Evolutionary conservation across 2,888 invertebrate species (phyloP).

Genomic region (Craniophora ligustri): DNA sequence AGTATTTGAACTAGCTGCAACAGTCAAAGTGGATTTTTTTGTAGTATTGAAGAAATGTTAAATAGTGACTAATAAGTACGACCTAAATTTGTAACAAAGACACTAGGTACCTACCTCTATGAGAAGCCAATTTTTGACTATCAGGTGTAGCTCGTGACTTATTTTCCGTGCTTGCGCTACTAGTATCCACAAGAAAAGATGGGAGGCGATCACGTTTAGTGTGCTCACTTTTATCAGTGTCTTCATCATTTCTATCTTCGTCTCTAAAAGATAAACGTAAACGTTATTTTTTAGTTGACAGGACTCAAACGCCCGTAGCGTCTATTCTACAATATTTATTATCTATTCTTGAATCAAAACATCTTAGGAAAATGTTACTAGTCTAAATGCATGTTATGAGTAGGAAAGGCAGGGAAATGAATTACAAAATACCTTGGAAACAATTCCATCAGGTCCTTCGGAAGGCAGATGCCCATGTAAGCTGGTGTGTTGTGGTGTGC

Average conservation of each 20-base stretch:
- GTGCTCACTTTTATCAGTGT: constrained; percentile 62
- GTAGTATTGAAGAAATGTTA: constrained; percentile 10
- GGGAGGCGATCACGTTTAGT: constrained; percentile 66
- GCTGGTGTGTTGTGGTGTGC: constrained; percentile 57
- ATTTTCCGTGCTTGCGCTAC: constrained; percentile 71
- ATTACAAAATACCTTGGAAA: constrained; percentile 90
- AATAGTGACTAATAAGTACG: no score
- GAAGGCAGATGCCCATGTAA: constrained; percentile 93
- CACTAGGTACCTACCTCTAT: constrained; percentile 66
- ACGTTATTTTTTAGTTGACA: no score
- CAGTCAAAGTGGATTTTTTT: constrained; percentile 21
- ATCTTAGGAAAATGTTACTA: no score
- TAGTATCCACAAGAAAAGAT: constrained; percentile 70
- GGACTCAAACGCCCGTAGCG: no score
- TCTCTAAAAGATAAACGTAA: constrained; percentile 60
- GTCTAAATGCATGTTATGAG: no score
- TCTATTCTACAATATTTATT: no score
- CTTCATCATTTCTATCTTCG: constrained; percentile 63
- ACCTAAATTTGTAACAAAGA: no score
- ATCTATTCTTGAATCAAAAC: no score
- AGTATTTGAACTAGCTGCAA: constrained; percentile 39
- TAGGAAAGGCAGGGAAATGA: no score
- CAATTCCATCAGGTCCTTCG: constrained; percentile 90
- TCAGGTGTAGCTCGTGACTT: constrained; percentile 77
- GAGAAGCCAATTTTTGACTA: constrained; percentile 65